Conservation (phyloP, 2,113 vertebrate genomes). For the Syngnathoides biaculeatus region DNA sequence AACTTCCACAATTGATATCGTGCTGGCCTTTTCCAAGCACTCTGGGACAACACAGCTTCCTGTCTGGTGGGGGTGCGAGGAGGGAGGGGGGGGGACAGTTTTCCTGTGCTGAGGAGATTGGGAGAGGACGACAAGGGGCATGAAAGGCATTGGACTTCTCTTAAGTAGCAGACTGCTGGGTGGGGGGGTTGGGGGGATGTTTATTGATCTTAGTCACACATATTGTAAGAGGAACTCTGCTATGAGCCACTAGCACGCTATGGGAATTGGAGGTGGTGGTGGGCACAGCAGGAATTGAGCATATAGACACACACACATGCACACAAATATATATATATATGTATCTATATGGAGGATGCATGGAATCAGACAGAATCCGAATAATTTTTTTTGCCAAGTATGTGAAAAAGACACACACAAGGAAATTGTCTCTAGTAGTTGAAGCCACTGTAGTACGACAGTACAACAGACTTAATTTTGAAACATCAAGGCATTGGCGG, state of each 20-base stretch:
- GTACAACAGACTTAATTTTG: too few species aligned
- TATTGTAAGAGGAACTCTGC: conserved; percentile 73
- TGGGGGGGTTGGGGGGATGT: conserved; percentile 65
- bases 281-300: neutral
- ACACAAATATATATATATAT: too few species aligned
- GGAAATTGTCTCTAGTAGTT: too few species aligned
- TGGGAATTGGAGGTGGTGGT: conserved; percentile 61
- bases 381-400: too few species aligned
- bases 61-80: conserved; percentile 28
- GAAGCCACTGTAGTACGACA: too few species aligned
- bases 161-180: conserved; percentile 46
- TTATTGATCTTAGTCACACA: conserved; percentile 84
- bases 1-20: conserved; percentile 75
- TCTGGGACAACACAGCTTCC: conserved; percentile 68
- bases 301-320: too few species aligned
- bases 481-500: too few species aligned
- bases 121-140: conserved; percentile 55
- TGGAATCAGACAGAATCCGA: too few species aligned
- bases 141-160: conserved; percentile 47
- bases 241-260: conserved; percentile 74
- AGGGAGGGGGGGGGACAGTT: conserved; percentile 30
- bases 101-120: conserved; percentile 69
- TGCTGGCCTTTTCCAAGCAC: conserved; percentile 63
- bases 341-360: too few species aligned
- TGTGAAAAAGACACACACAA: too few species aligned